Percentiles rank a stretch among this genome's conserved stretches.
Evolutionary conservation across 2,113 vertebrate species (phyloP).

Genomic region (Nycticebus coucang): DNA sequence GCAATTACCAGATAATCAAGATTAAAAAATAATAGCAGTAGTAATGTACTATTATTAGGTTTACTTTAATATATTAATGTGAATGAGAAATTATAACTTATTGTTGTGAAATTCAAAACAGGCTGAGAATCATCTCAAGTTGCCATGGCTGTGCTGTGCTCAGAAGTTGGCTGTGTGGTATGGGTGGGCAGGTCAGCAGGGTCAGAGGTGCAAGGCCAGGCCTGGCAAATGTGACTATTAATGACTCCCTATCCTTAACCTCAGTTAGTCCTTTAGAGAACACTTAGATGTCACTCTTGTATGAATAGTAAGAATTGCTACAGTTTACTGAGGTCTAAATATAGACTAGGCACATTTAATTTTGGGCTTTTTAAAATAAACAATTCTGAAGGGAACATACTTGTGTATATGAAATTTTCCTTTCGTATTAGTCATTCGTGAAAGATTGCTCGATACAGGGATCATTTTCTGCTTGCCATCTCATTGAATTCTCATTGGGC

Average conservation of each 20-base stretch:
- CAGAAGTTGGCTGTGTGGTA: not conserved
- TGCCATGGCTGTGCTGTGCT: not conserved
- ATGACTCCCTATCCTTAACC: not conserved
- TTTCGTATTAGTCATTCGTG: not conserved
- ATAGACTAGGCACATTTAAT: not conserved
- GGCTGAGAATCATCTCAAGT: not conserved
- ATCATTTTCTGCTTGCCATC: not conserved
- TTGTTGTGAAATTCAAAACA: not conserved
- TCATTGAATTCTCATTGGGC: not conserved
- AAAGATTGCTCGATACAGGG: not conserved
- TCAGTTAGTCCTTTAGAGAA: not conserved
- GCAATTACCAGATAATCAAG: not conserved
- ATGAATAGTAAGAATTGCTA: not conserved
- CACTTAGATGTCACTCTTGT: not conserved
- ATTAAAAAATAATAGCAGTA: constrained; percentile 4
- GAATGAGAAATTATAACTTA: not conserved
- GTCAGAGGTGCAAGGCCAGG: not conserved
- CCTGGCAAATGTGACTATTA: not conserved
- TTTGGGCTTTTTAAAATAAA: constrained; percentile 26
- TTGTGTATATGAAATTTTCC: not conserved
- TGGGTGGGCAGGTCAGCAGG: not conserved
- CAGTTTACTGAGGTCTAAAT: not conserved
- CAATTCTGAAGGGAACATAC: not conserved
- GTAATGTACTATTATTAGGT: not conserved
- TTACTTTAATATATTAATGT: not conserved